Base-by-base conservation (phyloP, 2,113 vertebrate genomes). In the Phyllostomus hastatus region DNA sequence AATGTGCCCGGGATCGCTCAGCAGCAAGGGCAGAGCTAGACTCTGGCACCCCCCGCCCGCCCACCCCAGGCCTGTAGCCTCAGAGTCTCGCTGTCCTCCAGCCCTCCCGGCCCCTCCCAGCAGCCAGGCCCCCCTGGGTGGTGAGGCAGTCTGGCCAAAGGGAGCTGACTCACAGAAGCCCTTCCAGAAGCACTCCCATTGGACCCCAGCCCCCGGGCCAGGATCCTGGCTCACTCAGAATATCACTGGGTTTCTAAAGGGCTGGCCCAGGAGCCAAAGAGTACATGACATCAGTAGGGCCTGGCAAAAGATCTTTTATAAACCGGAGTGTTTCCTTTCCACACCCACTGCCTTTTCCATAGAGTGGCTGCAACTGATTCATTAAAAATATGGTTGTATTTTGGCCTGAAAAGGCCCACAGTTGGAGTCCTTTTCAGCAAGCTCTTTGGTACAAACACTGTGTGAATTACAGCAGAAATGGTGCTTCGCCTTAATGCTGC, bases 281-380 rank as follows among this genome's bases (percentile, higher is more conserved):
- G 57, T 5, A 33, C 92, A 50, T 87, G 76, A 66, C 41, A 83
- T 82, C 52, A 94, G 50, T 10, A 91, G 83, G 50, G 54, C 35
- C 38, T 78, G 70, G 64, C 90, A 78, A 38, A 75, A 91, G 52
- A 90, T 61, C 38, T 84, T 95, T 96, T 75, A 7, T 33, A 88
- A 96, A 91, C 19, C 14, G 22, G 81, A 80, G 5, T 1, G 2
- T 82, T 90, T 80, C 85, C 89, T 66, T 76, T 81, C 91, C 92
- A 79, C 91, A 35, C 43, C 94, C 97, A n/a, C 20, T 28, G n/a
- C 82, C 10, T 38, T 95, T 97, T 95, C 92, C 81, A 57, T 46
- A 84, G 82, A 64, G 41, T 10, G 1, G 70, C 82, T 90, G 90
- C 92, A 54, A 57, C 24, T 35, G 91, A 5, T 88, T 97, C 87